Evolutionary conservation across 2,113 vertebrate genomes (phyloP), one percentile per base, ranked within the genome.

Genomic region (Helogale parvula): DNA sequence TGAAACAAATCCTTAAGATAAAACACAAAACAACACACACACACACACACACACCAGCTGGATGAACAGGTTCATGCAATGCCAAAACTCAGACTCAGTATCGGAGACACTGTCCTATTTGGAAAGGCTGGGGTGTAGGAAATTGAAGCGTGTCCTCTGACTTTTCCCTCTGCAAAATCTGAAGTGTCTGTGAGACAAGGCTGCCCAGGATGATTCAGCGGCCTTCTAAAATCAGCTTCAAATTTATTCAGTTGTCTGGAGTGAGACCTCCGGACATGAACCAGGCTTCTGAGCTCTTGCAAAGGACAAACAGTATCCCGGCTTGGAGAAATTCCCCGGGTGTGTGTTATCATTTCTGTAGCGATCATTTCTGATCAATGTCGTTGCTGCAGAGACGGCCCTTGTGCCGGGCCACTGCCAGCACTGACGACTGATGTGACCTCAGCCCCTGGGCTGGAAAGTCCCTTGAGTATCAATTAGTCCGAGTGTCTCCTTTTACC

Each of bases 401-500:
- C 25, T 54, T 41, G 88, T 60, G 81, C 90, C 81, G 77, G 94
- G 88, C 84, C 85, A 72, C 57, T 76, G 94, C 77, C 85, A 85
- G 57, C 65, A 45, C 0, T 50, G 33, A 91, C 2, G 45, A 86
- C 72, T 27, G 60, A 94, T 89, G 57, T 8, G 82, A 94, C 84
- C 92, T 94, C 60, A 14, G 93, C 54, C 88, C 79, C 88, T 85
- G 60, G 76, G 83, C 84, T 97, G 65, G 41, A 81, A 96, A 97
- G 35, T 87, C 94, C 96, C 96, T 74, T 17, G 76, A 95, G 92
- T 71, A 86, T 97, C 90, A 95, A 29, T 95, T 92, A 97, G 65
- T 35, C 29, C 57, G 41, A 35, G n/a, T 25, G 57, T 54, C 83
- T 77, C 81, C 68, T 95, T 96, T 96, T 87, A 57, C 82, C 57